Conservation (phyloP, 2,888 invertebrate species). For the Coleophora flavipennella region DNA sequence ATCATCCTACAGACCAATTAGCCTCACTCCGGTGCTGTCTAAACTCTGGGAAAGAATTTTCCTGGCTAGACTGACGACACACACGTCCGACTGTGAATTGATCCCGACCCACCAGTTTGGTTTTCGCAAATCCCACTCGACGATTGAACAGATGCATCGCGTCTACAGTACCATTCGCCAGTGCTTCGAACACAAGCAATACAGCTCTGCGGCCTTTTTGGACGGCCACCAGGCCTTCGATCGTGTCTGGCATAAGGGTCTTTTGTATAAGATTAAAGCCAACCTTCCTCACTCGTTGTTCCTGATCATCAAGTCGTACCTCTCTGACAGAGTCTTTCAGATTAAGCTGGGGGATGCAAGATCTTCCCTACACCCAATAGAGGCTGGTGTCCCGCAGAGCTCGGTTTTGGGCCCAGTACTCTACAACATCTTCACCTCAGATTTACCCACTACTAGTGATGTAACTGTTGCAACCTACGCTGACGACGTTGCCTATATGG, state of each 20-base stretch:
- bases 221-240: constrained; percentile 20
- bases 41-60: constrained; percentile 1
- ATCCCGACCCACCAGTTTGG: neutral
- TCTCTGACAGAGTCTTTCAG: constrained; percentile 1
- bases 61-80: neutral
- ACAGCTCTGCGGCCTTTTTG: constrained; percentile 17
- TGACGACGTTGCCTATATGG: constrained; percentile 9
- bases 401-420: constrained; percentile 7
- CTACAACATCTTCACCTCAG: constrained; percentile 5
- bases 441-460: constrained; percentile 1
- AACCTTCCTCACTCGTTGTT: constrained; percentile 4
- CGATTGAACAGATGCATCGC: neutral
- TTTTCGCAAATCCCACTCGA: neutral
- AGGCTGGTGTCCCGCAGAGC: constrained; percentile 5
- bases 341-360: neutral
- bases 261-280: constrained; percentile 14
- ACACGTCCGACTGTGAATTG: no score
- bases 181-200: constrained; percentile 12
- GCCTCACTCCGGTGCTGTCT: constrained; percentile 9
- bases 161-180: constrained; percentile 2
- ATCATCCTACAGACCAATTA: constrained; percentile 17
- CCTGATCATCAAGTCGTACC: constrained; percentile 1
- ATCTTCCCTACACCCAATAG: constrained; percentile 1
- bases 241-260: constrained; percentile 17
- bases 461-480: constrained; percentile 10